Percentiles rank a stretch among this genome's conserved stretches.
phyloP scores from a whole-genome alignment of 2,797 vertebrate genomes.

The Helarctos malayanus region DNA sequence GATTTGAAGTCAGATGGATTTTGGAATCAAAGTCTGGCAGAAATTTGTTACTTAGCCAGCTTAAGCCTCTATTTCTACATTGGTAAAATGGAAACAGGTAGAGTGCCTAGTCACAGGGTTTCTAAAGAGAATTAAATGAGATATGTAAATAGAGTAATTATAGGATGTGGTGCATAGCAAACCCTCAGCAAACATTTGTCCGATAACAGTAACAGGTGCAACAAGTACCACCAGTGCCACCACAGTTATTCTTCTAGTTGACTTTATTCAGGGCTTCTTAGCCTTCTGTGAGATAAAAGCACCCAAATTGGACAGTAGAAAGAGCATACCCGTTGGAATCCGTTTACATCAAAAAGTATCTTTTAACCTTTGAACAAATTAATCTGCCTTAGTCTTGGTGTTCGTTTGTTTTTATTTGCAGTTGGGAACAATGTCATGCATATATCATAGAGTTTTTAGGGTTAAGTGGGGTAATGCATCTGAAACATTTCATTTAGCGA shows the following conservation, averaged over 20 bases:
- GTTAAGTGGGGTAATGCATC: background rate
- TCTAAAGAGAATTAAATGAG: background rate
- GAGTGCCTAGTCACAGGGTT: background rate
- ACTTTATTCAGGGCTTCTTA: background rate
- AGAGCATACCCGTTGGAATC: background rate
- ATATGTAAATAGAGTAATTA: background rate
- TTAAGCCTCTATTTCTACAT: background rate
- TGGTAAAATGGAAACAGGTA: background rate
- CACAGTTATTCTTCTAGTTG: background rate
- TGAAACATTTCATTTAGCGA: background rate
- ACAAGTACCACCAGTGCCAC: background rate
- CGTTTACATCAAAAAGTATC: background rate
- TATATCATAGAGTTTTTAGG: background rate
- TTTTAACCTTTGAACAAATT: background rate
- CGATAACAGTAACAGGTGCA: background rate
- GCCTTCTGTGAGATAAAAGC: background rate
- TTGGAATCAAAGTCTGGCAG: background rate
- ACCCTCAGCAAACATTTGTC: background rate
- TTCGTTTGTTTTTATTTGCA: background rate
- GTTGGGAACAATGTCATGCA: background rate
- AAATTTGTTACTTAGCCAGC: background rate
- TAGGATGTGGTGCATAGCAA: background rate
- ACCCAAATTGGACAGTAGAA: background rate
- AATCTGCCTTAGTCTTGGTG: background rate
- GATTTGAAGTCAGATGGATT: constrained; percentile 3